phyloP scores from a whole-genome alignment of 1,140 invertebrate genomes.

The Drosophila tani region DNA sequence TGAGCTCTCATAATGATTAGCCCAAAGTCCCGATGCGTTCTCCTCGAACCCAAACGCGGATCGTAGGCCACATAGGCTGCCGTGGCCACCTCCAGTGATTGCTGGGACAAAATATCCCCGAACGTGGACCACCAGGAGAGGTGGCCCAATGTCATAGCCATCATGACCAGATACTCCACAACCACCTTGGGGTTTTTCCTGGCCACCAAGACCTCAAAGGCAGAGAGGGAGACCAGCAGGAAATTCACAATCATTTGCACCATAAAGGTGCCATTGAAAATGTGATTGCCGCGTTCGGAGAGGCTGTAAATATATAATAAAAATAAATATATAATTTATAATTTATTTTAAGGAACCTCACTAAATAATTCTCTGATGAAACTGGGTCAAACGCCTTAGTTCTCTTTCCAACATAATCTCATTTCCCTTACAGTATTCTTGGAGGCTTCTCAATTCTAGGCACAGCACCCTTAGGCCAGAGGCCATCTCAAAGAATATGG shows the following conservation, averaged over 20 bases:
- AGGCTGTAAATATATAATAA: conserved; percentile 19
- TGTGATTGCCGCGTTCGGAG: conserved; percentile 33
- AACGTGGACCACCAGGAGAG: conserved; percentile 47
- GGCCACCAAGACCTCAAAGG: conserved; percentile 40
- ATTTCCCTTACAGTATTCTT: neutral
- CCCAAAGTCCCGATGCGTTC: conserved; percentile 19
- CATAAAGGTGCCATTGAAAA: conserved; percentile 46
- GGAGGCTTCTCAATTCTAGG: conserved; percentile 34
- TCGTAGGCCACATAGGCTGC: conserved; percentile 55
- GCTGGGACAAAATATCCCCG: conserved; percentile 53
- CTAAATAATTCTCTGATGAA: conserved; percentile 52
- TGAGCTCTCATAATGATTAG: conserved; percentile 53
- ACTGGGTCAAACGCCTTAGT: conserved; percentile 3
- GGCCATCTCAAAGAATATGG: conserved; percentile 42
- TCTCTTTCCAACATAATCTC: conserved; percentile 2
- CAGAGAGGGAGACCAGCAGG: conserved; percentile 46
- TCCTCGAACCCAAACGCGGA: neutral
- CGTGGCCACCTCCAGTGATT: conserved; percentile 41
- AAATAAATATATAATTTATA: too few relatives aligned
- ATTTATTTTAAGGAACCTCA: neutral
- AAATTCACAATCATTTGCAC: conserved; percentile 49
- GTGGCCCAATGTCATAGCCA: conserved; percentile 36
- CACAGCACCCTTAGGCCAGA: conserved; percentile 29
- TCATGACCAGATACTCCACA: conserved; percentile 42
- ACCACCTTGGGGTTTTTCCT: conserved; percentile 36